Evolutionary conservation across 2,797 vertebrate genomes (phyloP).

Genomic region (Austrolebias charrua): DNA sequence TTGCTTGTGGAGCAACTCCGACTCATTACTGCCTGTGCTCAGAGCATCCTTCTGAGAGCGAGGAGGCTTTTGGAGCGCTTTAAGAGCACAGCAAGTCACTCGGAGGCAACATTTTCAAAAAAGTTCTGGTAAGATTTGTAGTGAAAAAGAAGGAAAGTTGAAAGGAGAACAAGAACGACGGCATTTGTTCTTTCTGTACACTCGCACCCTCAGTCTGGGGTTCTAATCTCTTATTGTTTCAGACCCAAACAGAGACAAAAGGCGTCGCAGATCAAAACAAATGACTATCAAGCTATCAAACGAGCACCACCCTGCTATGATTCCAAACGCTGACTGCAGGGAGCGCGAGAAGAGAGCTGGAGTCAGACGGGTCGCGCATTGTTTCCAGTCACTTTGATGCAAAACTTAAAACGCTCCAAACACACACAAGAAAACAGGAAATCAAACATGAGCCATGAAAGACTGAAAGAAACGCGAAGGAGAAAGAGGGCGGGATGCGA

Average conservation of each 20-base stretch:
- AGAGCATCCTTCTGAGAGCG: slow-evolving; percentile 64
- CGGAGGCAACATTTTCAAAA: slow-evolving; percentile 46
- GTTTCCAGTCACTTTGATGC: slow-evolving; percentile 87
- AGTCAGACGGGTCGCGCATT: slow-evolving; percentile 80
- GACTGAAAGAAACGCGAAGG: slow-evolving; percentile 53
- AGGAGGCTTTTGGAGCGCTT: slow-evolving; percentile 56
- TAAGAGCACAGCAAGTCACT: slow-evolving; percentile 72
- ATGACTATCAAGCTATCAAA: slow-evolving; percentile 85
- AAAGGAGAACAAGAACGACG: slow-evolving; percentile 72
- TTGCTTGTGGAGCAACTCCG: slow-evolving; percentile 47
- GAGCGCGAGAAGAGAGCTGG: slow-evolving; percentile 77
- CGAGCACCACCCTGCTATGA: slow-evolving; percentile 76
- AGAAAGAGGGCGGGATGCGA: slow-evolving; percentile 47
- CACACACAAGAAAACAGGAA: slow-evolving; percentile 63
- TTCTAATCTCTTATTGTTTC: slow-evolving; percentile 82
- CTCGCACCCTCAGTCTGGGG: slow-evolving; percentile 68
- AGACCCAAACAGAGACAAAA: slow-evolving; percentile 79
- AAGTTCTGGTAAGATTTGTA: slow-evolving; percentile 66
- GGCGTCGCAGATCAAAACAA: slow-evolving; percentile 87
- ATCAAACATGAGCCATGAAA: slow-evolving; percentile 87
- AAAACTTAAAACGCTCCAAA: slow-evolving; percentile 83
- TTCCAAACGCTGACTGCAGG: slow-evolving; percentile 72
- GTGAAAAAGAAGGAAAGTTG: slow-evolving; percentile 62
- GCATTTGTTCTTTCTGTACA: slow-evolving; percentile 69
- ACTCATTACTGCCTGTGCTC: slow-evolving; percentile 58